Evolutionary conservation across 1,140 invertebrate genomes (phyloP).

Genomic region (Bombus turneri): DNA sequence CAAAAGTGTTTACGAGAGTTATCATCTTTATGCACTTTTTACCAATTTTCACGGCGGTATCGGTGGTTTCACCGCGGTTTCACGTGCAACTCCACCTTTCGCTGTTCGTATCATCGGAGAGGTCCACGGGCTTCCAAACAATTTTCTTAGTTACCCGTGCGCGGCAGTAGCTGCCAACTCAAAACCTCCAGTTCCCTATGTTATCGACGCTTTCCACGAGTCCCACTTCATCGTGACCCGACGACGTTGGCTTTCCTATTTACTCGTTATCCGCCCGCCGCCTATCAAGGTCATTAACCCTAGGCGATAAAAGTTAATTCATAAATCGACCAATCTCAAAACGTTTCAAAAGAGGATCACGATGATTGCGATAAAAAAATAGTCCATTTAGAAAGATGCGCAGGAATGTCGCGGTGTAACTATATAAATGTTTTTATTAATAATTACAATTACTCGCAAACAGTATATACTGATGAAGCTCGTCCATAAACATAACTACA

Average conservation of each 20-base stretch:
- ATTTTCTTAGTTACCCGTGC: neutral
- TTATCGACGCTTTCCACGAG: neutral
- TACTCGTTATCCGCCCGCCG: no score
- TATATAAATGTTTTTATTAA: conserved; percentile 36
- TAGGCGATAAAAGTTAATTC: neutral
- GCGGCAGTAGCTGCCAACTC: conserved; percentile 12
- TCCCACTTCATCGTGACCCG: neutral
- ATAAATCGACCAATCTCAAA: neutral
- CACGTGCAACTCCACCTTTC: no score
- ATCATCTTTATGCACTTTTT: neutral
- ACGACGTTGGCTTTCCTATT: neutral
- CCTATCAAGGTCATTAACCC: neutral
- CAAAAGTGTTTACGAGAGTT: neutral
- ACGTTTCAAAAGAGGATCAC: neutral
- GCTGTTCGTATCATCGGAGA: neutral
- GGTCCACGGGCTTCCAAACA: accelerated
- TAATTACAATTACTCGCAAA: conserved; percentile 11
- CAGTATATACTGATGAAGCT: conserved; percentile 37
- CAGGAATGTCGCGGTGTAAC: neutral
- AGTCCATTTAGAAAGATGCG: neutral
- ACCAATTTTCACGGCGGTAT: neutral
- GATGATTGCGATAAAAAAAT: no score
- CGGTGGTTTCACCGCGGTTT: neutral
- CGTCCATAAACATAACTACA: neutral
- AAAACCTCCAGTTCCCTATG: neutral